Base-by-base conservation (phyloP, 2,797 vertebrate species). In the Salarias fasciatus region DNA sequence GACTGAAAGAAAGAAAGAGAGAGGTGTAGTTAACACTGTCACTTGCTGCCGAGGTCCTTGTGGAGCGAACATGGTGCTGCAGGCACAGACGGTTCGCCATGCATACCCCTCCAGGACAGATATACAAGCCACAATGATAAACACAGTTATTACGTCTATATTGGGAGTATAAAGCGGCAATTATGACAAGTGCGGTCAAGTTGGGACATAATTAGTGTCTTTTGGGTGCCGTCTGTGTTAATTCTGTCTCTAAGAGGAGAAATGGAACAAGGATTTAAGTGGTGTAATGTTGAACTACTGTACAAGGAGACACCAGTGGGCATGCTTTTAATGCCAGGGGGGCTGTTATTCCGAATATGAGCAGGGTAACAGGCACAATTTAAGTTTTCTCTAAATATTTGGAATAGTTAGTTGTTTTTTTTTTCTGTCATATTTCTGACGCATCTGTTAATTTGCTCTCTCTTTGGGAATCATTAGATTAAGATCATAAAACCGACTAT, bases 141-240 rank as follows among this genome's bases (percentile, higher is more conserved):
- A 88, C 78, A 91, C 87, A 79, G 75, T 92, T 72, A 92, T 93
- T 89, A 90, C n/a, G 60, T 42, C 42, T 56, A 53, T 76, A 82
- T 80, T 72, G 62, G 18, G 33, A 73, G 51, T 42, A 69, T 61
- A 81, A 77, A 67, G 66, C 81, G 88, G 53, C 86, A 87, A 90
- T 91, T 89, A 91, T 77, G 69, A 87, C 70, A 56, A 78, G 77
- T 46, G 59, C 80, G 77, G 86, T 82, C 72, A 77, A 77, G 71
- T 72, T 76, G 9, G 72, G 59, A 56, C 77, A 69, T 85, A 90
- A 92, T 93, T 85, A 91, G 69, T 77, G 74, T 78, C 84, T 75
- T 73, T 88, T 76, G 79, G 61, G 72, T 78, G 65, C 64, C 69
- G 72, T 77, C 45, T 57, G 66, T 73, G 64, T 71, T 77, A 73